Conservation (phyloP, 2,113 vertebrate species). For the Platysteira castanea region DNA sequence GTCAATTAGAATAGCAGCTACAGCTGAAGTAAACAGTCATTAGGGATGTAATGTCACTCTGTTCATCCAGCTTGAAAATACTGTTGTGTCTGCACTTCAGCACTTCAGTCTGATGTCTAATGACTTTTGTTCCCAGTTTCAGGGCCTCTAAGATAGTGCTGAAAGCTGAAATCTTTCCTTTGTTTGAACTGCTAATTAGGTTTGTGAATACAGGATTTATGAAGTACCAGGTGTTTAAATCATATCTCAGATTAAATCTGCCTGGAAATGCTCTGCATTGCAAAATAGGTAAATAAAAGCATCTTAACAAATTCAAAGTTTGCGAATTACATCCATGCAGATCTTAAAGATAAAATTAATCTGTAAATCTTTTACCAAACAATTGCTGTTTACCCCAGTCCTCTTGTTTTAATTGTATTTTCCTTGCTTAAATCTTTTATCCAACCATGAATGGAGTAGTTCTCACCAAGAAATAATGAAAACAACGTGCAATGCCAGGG, state of each 20-base stretch:
- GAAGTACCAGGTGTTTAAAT: background rate
- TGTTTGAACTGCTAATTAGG: background rate
- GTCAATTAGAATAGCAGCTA: conserved; percentile 5
- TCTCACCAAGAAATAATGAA: background rate
- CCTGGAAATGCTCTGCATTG: background rate
- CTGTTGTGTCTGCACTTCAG: conserved; percentile 18
- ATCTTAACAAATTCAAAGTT: background rate
- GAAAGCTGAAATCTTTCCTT: conserved; percentile 14
- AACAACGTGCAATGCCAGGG: background rate
- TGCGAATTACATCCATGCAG: background rate
- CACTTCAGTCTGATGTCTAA: conserved; percentile 5
- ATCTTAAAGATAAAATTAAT: background rate
- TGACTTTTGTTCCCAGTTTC: background rate
- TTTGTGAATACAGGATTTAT: conserved; percentile 1
- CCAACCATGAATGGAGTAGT: background rate
- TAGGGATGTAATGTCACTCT: background rate
- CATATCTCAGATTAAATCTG: background rate
- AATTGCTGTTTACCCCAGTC: background rate
- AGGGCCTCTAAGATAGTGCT: background rate
- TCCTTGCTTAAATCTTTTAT: background rate
- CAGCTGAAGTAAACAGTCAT: conserved; percentile 13
- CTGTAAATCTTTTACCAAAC: background rate
- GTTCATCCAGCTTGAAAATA: conserved; percentile 37
- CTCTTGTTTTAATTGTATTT: background rate
- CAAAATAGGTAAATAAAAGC: background rate